Evolutionary conservation across 1,140 invertebrate species (phyloP), one percentile per base, ranked within the genome.

Genomic region (Panulirus ornatus): DNA sequence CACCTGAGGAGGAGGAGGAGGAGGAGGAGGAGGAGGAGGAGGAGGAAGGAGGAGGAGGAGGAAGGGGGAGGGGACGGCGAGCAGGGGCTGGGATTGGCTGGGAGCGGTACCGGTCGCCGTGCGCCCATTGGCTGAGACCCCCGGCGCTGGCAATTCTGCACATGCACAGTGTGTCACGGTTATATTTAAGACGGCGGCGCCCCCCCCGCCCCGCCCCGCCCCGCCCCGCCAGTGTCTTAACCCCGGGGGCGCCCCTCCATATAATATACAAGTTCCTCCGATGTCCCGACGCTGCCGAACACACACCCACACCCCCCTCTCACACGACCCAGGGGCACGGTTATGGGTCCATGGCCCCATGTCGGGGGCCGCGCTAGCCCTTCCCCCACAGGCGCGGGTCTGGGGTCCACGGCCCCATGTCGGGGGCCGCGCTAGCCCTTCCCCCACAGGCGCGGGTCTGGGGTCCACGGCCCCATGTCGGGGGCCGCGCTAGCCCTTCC

Each of bases 1-100:
- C 84, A 86, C 84, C 84, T 86, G 84, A 86, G 84, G 34, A 86
- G 47, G 58, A n/a, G n/a, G n/a, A n/a, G n/a, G n/a, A n/a, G n/a
- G n/a, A n/a, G n/a, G n/a, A n/a, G n/a, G n/a, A n/a, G n/a, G n/a
- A n/a, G n/a, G n/a, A n/a, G n/a, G n/a, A n/a, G n/a, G n/a, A n/a
- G n/a, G n/a, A n/a, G n/a, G n/a, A n/a, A n/a, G n/a, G n/a, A n/a
- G n/a, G n/a, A n/a, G n/a, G n/a, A n/a, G n/a, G n/a, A n/a, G n/a
- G n/a, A n/a, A n/a, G n/a, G n/a, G n/a, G n/a, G n/a, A n/a, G n/a
- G n/a, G n/a, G n/a, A n/a, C n/a, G n/a, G n/a, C n/a, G n/a, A n/a
- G n/a, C n/a, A n/a, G n/a, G 54, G 30, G 5, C 73, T 22, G 36
- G 76, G 84, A 86, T 86, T 86, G 84, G 84, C 42, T 27, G 47